Base-by-base conservation (phyloP, 1,140 invertebrate species). In the Parapsyche elsis region DNA sequence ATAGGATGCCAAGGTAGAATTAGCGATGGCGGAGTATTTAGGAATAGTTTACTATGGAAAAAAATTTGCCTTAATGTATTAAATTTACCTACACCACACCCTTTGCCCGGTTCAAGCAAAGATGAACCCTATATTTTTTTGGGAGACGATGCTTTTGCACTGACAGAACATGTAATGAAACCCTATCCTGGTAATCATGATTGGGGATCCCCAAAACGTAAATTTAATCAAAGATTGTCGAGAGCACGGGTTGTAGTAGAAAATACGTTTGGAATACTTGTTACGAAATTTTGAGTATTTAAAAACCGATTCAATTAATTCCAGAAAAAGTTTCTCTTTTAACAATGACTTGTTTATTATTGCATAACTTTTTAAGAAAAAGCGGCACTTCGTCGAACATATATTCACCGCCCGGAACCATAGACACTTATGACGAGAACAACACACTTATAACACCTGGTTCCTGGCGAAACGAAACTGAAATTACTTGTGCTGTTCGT, bases 361-460 rank as follows among this genome's bases (percentile, higher is more conserved):
- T 61, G 16, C 59, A 61, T 21, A 61, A 61, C 16, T 61, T 61
- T 16, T 61, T 61, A 61, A 61, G 59, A 61, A 61, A 61, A 7
- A 61, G 59, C 16, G 5, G 5, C 9, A 7, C 21, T 46, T 61
- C 59, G 5, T 16, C 7, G 12, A 61, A 61, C 21, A 21, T 61
- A 9, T 61, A 61, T 61, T 9, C 59, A 7, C 59, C 21, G 7
- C 59, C 59, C 5, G 59, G 59, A n/a, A 7, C 7, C 19, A 9
- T 61, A n/a, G 59, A 61, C n/a, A n/a, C n/a, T 9, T 9, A 49
- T n/a, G 46, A 49, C n/a, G 46, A 49, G 46, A 49, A 49, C 9
- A 9, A 49, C 9, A 9, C 9, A 49, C n/a, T n/a, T n/a, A 9
- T 49, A n/a, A n/a, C 9, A 49, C 46, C n/a, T 49, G 46, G 46